Conservation (phyloP, 2,888 invertebrate genomes). For the Yponomeuta cagnagella region DNA sequence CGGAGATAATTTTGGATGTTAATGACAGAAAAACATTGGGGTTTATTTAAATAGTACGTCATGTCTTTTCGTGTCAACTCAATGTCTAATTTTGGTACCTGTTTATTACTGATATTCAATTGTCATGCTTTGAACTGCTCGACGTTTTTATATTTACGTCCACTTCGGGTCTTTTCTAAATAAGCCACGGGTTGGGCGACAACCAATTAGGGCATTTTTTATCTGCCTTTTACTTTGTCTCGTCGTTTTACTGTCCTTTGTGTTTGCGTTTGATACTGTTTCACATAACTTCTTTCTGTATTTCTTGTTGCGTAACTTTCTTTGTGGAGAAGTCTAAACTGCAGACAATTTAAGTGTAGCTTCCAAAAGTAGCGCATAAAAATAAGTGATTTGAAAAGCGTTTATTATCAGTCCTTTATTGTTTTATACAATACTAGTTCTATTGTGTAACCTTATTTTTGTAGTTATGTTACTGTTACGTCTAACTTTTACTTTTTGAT, state of each 20-base stretch:
- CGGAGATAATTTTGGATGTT: not conserved
- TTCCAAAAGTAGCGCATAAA: not conserved
- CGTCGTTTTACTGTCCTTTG: slow-evolving; percentile 25
- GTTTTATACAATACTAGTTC: not conserved
- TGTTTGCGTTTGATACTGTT: slow-evolving; percentile 10
- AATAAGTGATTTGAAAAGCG: not conserved
- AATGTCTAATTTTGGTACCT: slow-evolving; percentile 2
- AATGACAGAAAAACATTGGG: not conserved
- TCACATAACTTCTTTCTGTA: slow-evolving; percentile 14
- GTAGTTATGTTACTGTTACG: slow-evolving; percentile 3
- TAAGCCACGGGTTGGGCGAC: slow-evolving; percentile 33
- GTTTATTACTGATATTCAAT: slow-evolving; percentile 33
- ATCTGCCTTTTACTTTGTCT: slow-evolving; percentile 28
- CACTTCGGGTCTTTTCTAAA: slow-evolving; percentile 39
- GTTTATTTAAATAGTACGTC: not conserved
- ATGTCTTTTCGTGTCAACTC: slow-evolving; percentile 8
- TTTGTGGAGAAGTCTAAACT: not conserved
- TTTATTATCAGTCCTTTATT: not conserved
- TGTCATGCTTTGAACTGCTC: slow-evolving; percentile 50
- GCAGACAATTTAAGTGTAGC: not conserved
- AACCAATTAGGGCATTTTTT: slow-evolving; percentile 64
- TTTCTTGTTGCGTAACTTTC: slow-evolving; percentile 14
- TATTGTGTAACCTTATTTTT: not conserved
- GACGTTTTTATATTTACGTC: slow-evolving; percentile 38
- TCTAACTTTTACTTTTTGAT: not conserved